Conservation (phyloP, 2,888 invertebrate genomes). For the Cancer borealis region DNA sequence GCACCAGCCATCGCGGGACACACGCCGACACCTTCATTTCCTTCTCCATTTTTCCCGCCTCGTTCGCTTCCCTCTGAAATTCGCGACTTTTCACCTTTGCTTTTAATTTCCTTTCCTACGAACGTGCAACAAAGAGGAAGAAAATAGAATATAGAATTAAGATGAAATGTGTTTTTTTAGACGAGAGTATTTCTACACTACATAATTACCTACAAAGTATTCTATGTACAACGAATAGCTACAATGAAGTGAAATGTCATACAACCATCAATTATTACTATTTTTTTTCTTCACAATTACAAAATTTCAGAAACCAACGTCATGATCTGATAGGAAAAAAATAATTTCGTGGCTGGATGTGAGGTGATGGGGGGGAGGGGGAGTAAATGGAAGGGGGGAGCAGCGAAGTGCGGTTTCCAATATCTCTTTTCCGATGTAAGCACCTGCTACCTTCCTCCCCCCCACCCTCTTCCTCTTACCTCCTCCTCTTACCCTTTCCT, state of each 20-base stretch:
- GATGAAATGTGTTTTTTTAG: background rate
- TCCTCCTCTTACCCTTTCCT: background rate
- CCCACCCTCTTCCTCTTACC: background rate
- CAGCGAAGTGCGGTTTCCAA: constrained; percentile 36
- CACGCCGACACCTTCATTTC: background rate
- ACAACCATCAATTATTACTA: background rate
- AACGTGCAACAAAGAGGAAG: background rate
- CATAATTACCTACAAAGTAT: background rate
- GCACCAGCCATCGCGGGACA: background rate
- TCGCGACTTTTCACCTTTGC: constrained; percentile 11
- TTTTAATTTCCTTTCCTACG: constrained; percentile 11
- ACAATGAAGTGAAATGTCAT: background rate
- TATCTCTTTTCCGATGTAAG: constrained; percentile 33
- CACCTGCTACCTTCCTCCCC: background rate
- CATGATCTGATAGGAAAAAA: background rate
- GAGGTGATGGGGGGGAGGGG: background rate
- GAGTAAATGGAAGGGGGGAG: constrained; percentile 39
- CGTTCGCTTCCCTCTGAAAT: background rate
- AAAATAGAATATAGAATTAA: background rate
- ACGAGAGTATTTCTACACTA: background rate
- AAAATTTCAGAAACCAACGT: background rate
- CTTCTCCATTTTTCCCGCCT: background rate
- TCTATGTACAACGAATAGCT: background rate
- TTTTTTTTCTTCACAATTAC: background rate
- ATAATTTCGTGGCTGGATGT: background rate